phyloP scores from a whole-genome alignment of 2,888 invertebrate species.

The Chymomyza amoena region DNA sequence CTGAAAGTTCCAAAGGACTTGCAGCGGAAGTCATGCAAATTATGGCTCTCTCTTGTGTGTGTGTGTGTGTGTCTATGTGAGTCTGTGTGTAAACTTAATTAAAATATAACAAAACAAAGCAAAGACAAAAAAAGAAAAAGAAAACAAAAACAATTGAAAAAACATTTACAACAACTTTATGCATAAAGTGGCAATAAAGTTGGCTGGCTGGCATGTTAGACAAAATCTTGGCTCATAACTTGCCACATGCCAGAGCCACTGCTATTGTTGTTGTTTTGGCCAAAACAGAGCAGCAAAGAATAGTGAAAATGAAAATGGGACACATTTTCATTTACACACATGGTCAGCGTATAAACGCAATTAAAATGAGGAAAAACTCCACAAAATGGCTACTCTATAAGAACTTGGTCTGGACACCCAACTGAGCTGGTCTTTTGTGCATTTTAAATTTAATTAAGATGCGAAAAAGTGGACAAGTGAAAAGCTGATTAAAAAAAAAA shows the following conservation, averaged over 20 bases:
- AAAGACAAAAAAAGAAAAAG: neutral
- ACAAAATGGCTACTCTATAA: neutral
- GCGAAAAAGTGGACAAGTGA: slow-evolving; percentile 14
- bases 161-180: slow-evolving; percentile 18
- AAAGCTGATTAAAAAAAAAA: slow-evolving; percentile 1
- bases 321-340: slow-evolving; percentile 62
- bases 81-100: slow-evolving; percentile 62
- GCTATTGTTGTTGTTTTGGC: slow-evolving; percentile 18
- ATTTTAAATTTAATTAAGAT: slow-evolving; percentile 68
- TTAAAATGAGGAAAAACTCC: slow-evolving; percentile 47
- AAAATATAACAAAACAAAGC: slow-evolving; percentile 68
- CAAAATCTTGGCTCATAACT: slow-evolving; percentile 43
- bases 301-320: slow-evolving; percentile 24
- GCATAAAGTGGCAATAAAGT: neutral
- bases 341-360: slow-evolving; percentile 54
- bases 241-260: slow-evolving; percentile 10
- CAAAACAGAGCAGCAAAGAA: slow-evolving; percentile 10
- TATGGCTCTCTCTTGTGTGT: slow-evolving; percentile 12
- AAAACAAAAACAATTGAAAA: slow-evolving; percentile 35
- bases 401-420: neutral
- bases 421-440: slow-evolving; percentile 49
- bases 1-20: slow-evolving; percentile 49
- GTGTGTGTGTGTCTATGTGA: slow-evolving; percentile 31
- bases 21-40: slow-evolving; percentile 43
- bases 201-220: slow-evolving; percentile 24